phyloP scores from a whole-genome alignment of 2,888 invertebrate species.

The Macrosoma leucophasiata region DNA sequence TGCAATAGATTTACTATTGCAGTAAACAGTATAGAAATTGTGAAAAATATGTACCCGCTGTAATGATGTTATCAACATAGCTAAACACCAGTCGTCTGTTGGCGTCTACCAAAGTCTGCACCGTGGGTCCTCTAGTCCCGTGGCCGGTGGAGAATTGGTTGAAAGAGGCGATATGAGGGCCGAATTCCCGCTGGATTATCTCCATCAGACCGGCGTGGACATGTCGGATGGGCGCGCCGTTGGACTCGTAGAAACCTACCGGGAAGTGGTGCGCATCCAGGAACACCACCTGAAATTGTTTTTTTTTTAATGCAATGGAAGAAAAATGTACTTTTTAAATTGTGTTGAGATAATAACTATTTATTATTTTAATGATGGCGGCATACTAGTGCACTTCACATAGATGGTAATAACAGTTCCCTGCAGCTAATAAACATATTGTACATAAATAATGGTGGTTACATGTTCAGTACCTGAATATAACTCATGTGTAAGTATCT shows the following conservation, averaged over 20 bases:
- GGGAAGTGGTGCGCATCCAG: conserved; percentile 91
- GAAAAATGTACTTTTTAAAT: too few species aligned
- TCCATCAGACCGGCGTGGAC: conserved; percentile 75
- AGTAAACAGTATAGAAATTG: too few species aligned
- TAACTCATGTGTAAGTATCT: too few species aligned
- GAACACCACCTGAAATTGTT: conserved; percentile 78
- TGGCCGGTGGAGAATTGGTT: conserved; percentile 51
- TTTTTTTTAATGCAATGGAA: neutral
- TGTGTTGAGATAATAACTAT: too few species aligned
- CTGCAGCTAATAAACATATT: too few species aligned
- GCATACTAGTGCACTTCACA: too few species aligned
- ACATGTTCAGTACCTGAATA: too few species aligned
- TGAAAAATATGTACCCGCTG: conserved; percentile 55
- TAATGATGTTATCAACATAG: conserved; percentile 69
- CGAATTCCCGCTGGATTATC: conserved; percentile 73
- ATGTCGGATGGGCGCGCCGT: conserved; percentile 56
- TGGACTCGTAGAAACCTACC: conserved; percentile 72
- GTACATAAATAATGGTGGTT: too few species aligned
- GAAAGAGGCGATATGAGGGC: conserved; percentile 68
- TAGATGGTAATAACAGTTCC: too few species aligned
- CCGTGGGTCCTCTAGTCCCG: conserved; percentile 59
- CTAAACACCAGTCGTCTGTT: conserved; percentile 70
- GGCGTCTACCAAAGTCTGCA: conserved; percentile 61
- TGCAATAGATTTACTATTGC: too few species aligned
- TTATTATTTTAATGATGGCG: too few species aligned